Conservation (phyloP, 2,797 vertebrate genomes). For the Loris lydekkerianus region DNA sequence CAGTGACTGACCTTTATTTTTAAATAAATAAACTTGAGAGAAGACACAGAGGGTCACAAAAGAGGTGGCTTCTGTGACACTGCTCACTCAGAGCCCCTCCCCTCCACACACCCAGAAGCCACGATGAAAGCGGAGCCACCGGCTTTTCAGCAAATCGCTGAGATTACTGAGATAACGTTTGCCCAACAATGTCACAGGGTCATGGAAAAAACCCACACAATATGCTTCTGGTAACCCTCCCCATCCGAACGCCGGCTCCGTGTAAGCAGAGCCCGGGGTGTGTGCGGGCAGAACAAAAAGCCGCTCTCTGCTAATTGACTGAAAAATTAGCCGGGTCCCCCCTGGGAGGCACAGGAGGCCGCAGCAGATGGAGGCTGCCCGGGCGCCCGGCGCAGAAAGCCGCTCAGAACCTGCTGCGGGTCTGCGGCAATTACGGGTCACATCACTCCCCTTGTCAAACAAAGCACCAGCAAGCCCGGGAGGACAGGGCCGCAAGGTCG, state of each 20-base stretch:
- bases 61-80: background rate
- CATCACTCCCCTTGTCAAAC: constrained; percentile 94
- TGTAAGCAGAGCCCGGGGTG: constrained; percentile 94
- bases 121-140: constrained; percentile 23
- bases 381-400: constrained; percentile 89
- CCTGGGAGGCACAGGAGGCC: constrained; percentile 93
- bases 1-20: background rate
- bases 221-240: constrained; percentile 90
- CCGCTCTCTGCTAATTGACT: constrained; percentile 99
- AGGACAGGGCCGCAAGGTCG: constrained; percentile 86
- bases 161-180: constrained; percentile 92
- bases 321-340: constrained; percentile 97
- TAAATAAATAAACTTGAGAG: background rate
- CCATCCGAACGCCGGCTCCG: constrained; percentile 89
- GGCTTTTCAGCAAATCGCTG: constrained; percentile 79
- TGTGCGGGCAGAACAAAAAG: constrained; percentile 95
- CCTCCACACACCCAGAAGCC: background rate
- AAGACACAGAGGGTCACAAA: background rate
- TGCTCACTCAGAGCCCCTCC: accelerated
- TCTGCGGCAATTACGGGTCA: constrained; percentile 95
- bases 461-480: constrained; percentile 81
- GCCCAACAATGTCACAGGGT: constrained; percentile 95
- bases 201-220: constrained; percentile 90
- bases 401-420: constrained; percentile 94
- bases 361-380: constrained; percentile 95